These are phyloP conservation scores for Nicator chloris DNA, from an alignment of 2,113 vertebrate genomes.

Conservation along the genomic window DNA sequence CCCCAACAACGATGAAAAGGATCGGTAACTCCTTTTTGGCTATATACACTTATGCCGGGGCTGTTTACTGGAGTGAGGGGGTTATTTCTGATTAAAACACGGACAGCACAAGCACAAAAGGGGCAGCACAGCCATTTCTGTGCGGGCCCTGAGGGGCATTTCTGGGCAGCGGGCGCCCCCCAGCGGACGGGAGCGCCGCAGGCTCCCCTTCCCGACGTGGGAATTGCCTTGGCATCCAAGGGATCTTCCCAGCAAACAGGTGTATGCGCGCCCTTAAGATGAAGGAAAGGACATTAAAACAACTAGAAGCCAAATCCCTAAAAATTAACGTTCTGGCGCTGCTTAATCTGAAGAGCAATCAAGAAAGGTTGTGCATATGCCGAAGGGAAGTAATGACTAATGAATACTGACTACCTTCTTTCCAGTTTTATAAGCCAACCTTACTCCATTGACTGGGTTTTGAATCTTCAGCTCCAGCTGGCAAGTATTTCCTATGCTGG, in stretches of 20 bases:
- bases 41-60: too few species aligned
- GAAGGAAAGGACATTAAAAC: neutral
- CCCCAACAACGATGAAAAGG: neutral
- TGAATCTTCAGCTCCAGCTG: neutral
- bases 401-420: neutral
- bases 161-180: conserved; percentile 29
- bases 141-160: neutral
- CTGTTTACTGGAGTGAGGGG: neutral
- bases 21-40: neutral
- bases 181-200: neutral
- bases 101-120: neutral
- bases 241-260: neutral
- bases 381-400: neutral
- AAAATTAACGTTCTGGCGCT: neutral
- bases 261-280: neutral
- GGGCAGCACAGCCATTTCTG: neutral
- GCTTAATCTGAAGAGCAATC: neutral
- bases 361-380: neutral
- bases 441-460: neutral
- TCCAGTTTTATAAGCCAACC: neutral
- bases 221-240: neutral
- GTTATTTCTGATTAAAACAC: neutral
- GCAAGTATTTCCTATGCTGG: neutral
- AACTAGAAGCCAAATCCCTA: neutral
- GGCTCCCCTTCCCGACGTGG: neutral